Evolutionary conservation across 2,113 vertebrate species (phyloP).

Genomic region (Cariama cristata): DNA sequence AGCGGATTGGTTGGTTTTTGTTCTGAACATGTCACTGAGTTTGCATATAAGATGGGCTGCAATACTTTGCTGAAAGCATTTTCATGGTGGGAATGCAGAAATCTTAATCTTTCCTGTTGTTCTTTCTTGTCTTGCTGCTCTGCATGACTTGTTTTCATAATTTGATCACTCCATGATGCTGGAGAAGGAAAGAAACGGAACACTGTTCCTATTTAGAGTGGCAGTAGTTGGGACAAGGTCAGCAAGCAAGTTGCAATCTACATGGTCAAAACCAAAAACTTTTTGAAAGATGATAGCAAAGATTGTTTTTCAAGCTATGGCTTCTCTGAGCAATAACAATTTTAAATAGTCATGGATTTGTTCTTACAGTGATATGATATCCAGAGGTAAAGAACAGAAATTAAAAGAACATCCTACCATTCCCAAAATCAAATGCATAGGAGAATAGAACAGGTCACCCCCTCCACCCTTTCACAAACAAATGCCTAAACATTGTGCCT

Average conservation of each 20-base stretch:
- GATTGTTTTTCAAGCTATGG: background rate
- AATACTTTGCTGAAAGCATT: background rate
- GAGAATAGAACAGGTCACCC: background rate
- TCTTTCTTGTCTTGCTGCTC: background rate
- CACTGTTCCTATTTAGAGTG: background rate
- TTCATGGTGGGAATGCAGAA: background rate
- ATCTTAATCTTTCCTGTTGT: background rate
- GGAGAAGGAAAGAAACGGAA: background rate
- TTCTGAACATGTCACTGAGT: background rate
- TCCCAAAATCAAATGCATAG: background rate
- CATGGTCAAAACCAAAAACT: background rate
- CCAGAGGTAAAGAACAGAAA: background rate
- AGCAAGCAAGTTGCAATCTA: background rate
- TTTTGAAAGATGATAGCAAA: background rate
- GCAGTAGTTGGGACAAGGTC: background rate
- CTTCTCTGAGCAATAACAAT: background rate
- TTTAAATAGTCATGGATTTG: background rate
- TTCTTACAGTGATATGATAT: background rate
- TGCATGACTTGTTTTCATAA: background rate
- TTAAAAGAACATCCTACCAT: background rate
- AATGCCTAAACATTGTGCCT: background rate
- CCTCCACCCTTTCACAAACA: background rate
- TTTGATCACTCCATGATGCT: background rate
- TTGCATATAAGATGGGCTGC: background rate
- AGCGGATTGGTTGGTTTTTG: background rate